Conservation (phyloP, 2,113 vertebrate genomes). For the Pantherophis guttatus region DNA sequence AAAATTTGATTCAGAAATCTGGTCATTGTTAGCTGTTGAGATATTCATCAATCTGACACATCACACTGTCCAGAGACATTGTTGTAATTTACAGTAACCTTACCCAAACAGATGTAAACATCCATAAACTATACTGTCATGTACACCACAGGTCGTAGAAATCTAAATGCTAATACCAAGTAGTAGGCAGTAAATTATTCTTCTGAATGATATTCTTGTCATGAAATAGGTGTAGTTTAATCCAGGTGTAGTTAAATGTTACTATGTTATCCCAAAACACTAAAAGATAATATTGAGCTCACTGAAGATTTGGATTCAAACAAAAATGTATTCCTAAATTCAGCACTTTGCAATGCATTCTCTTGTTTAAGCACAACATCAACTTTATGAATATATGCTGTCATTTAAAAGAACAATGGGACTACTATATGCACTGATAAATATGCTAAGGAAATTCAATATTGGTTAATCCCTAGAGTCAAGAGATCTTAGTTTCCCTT, state of each 20-base stretch:
- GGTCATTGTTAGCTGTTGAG: slow-evolving; percentile 3
- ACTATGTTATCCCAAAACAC: neutral
- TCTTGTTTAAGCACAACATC: neutral
- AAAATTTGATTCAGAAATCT: neutral
- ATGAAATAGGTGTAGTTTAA: neutral
- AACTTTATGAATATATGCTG: neutral
- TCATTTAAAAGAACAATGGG: neutral
- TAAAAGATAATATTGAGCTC: fast-evolving
- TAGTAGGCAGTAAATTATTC: slow-evolving; percentile 5
- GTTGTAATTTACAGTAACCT: slow-evolving; percentile 4
- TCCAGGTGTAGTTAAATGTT: neutral
- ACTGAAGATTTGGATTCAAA: neutral
- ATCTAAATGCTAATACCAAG: neutral
- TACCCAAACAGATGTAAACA: slow-evolving; percentile 4
- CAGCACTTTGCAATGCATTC: neutral
- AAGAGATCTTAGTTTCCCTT: neutral
- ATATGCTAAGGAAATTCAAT: neutral
- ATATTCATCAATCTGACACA: slow-evolving; percentile 19
- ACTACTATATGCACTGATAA: neutral
- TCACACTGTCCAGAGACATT: neutral
- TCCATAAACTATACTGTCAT: neutral
- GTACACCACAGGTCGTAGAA: neutral
- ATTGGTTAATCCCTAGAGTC: neutral
- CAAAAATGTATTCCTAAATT: slow-evolving; percentile 1
- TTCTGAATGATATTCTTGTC: slow-evolving; percentile 3